phyloP scores from a whole-genome alignment of 2,888 invertebrate genomes.

The Phalera bucephala region DNA sequence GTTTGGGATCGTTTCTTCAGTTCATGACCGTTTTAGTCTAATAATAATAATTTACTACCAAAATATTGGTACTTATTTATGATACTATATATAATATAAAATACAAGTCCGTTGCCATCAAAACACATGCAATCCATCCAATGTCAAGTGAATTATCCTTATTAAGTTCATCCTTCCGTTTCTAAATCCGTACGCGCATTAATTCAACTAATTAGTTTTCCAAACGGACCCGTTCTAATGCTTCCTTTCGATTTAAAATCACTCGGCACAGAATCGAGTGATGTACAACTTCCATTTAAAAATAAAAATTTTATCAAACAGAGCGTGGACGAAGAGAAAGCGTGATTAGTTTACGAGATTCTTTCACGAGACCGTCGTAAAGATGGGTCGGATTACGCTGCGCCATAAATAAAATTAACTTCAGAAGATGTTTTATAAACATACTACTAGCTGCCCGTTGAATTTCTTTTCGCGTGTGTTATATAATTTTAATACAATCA shows the following conservation, averaged over 20 bases:
- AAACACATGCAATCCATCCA: neutral
- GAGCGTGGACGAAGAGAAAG: constrained; percentile 23
- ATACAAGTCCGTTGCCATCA: neutral
- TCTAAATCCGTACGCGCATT: constrained; percentile 1
- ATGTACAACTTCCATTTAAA: constrained; percentile 23
- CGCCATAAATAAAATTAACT: no score
- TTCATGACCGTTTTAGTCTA: no score
- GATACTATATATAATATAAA: neutral
- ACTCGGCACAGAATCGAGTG: constrained; percentile 21
- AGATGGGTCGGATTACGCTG: constrained; percentile 4
- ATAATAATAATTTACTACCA: no score
- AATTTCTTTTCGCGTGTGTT: no score
- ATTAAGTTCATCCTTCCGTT: constrained; percentile 16
- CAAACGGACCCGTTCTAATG: constrained; percentile 5
- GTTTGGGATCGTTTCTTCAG: no score
- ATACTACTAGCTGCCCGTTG: no score
- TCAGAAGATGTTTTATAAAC: no score
- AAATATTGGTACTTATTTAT: no score
- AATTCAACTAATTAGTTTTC: constrained; percentile 6
- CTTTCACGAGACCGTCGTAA: constrained; percentile 19
- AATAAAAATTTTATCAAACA: constrained; percentile 23
- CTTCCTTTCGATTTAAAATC: constrained; percentile 10
- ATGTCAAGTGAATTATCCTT: neutral
- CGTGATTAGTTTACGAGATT: constrained; percentile 21
- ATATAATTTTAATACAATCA: no score